Base-by-base conservation (phyloP, 2,113 vertebrate species). In the Syrrhaptes paradoxus region DNA sequence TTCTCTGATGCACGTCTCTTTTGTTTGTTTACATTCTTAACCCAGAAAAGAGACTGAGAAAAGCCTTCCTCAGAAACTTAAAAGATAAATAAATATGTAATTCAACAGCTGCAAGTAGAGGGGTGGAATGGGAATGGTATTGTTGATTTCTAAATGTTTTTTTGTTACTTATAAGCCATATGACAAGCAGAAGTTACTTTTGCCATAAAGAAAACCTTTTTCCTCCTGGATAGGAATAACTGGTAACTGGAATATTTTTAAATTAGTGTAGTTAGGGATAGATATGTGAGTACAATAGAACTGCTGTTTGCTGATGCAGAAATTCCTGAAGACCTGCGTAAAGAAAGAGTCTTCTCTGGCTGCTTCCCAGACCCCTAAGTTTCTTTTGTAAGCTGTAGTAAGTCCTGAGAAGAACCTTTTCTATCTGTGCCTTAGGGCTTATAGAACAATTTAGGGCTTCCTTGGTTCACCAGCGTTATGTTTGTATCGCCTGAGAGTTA, bases 1-100 rank as follows among this genome's bases (percentile, higher is more conserved):
- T 72, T 89, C 14, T 41, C 8, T 34, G 7, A 70, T 70, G 48
- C 51, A 61, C 32, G 19, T 67, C 11, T 74, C 17, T 90, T 41
- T 62, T 82, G 9, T 48, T 81, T 83, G 58, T 87, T 97, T 87
- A 88, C 73, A 82, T 82, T 85, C 22, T 61, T 80, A 88, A 87
- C 28, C 6, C 17, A 38, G 55, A 46, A 58, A 66, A 91, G 7
- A 65, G 36, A 17, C 18, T 63, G 31, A 76, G 41, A 65, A 88
- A 66, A 86, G 9, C 17, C 20, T 87, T 67, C 8, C 14, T 73
- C 11, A 26, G 51, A 62, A 84, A 10, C 13, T n/a, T 19, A 11
- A 13, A 22, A 59, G 38, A 28, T 28, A 45, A 62, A 43, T 25
- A 32, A 21, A 7, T 38, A 59, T 29, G 18, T 52, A 87, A 61